Percentiles rank a stretch among this genome's conserved stretches.
Conservation (phyloP, 1,140 invertebrate genomes). For the Anadara kagoshimensis region DNA sequence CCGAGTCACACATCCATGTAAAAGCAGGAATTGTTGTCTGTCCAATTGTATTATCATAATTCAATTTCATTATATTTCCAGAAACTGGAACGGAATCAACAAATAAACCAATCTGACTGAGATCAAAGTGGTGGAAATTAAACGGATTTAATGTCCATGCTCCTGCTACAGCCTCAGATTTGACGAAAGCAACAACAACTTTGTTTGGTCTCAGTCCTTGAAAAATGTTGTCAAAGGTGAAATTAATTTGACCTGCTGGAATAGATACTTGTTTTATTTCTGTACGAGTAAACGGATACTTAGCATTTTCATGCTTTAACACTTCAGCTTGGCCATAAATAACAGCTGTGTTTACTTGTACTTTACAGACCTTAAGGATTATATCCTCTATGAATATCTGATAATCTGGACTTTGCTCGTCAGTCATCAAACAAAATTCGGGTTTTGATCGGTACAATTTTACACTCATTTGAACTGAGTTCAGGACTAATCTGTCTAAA, state of each 20-base stretch:
- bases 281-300: constrained; percentile 20
- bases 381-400: constrained; percentile 34
- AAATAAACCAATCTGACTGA: constrained; percentile 27
- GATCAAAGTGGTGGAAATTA: constrained; percentile 30
- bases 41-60: constrained; percentile 19
- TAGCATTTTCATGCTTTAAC: constrained; percentile 16
- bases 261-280: constrained; percentile 8
- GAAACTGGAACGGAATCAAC: constrained; percentile 27
- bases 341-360: constrained; percentile 18
- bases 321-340: constrained; percentile 23
- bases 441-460: constrained; percentile 16
- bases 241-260: constrained; percentile 30
- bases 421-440: constrained; percentile 31
- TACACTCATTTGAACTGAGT: constrained; percentile 17
- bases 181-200: constrained; percentile 4
- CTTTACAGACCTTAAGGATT: constrained; percentile 28
- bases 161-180: not conserved
- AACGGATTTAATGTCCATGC: not conserved
- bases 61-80: constrained; percentile 16
- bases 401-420: constrained; percentile 8
- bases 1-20: constrained; percentile 33
- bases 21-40: constrained; percentile 12
- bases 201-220: constrained; percentile 3
- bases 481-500: constrained; percentile 31
- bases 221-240: constrained; percentile 31